phyloP scores from a whole-genome alignment of 1,140 invertebrate genomes.

The Delia radicum region DNA sequence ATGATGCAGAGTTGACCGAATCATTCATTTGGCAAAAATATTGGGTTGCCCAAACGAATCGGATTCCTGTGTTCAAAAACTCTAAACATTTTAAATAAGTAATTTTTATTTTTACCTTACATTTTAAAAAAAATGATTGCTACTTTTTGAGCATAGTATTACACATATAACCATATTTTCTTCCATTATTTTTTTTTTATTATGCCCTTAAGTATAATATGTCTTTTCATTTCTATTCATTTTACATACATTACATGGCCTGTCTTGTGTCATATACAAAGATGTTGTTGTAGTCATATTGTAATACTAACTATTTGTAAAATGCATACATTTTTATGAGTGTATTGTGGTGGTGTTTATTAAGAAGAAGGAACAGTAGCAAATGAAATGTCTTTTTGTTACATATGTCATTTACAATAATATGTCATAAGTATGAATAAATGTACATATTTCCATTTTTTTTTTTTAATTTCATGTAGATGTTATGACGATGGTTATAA shows the following conservation, averaged over 20 bases:
- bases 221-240: neutral
- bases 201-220: neutral
- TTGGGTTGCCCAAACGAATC: too few species aligned
- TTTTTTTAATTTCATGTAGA: too few species aligned
- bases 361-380: neutral
- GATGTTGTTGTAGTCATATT: neutral
- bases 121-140: too few species aligned
- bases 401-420: neutral
- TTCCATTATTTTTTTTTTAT: neutral
- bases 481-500: too few species aligned
- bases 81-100: too few species aligned
- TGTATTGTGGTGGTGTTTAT: neutral
- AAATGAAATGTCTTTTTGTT: neutral
- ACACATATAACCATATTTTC: too few species aligned
- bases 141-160: too few species aligned
- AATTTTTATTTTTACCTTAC: too few species aligned
- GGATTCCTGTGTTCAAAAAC: too few species aligned
- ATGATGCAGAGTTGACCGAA: too few species aligned
- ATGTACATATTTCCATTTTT: neutral
- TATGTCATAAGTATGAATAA: neutral
- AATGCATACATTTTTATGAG: neutral
- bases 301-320: neutral
- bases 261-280: slow-evolving; percentile 10
- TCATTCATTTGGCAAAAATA: too few species aligned
- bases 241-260: neutral